Evolutionary conservation across 2,888 invertebrate genomes (phyloP).

Genomic region (Chaitophorus viminalis): DNA sequence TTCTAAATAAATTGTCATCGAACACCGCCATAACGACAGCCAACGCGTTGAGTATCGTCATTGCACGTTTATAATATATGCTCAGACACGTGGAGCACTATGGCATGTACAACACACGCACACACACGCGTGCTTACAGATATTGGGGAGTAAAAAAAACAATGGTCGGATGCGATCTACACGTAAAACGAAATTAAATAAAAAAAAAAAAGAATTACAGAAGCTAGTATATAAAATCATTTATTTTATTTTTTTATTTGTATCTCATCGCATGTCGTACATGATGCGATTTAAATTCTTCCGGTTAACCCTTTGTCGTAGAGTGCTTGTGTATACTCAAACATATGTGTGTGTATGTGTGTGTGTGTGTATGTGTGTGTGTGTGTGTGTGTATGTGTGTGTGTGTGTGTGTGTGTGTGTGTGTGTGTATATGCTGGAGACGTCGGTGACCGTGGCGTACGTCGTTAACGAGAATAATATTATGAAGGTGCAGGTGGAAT

Average conservation of each 20-base stretch:
- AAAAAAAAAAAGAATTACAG: too few relatives aligned
- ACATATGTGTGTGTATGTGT: too few relatives aligned
- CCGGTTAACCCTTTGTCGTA: not conserved
- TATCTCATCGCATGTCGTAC: not conserved
- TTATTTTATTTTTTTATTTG: not conserved
- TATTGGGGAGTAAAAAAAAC: not conserved
- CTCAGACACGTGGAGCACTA: constrained; percentile 28
- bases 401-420: too few relatives aligned
- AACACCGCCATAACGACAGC: not conserved
- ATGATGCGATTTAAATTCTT: constrained; percentile 26
- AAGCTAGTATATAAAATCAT: not conserved
- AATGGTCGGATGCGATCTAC: constrained; percentile 50
- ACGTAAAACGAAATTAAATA: constrained; percentile 9
- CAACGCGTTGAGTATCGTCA: not conserved
- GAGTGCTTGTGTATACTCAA: too few relatives aligned
- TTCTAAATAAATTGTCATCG: not conserved
- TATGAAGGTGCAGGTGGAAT: constrained; percentile 10
- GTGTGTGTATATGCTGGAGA: too few relatives aligned
- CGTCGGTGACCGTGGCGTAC: too few relatives aligned
- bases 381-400: too few relatives aligned
- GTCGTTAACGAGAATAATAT: not conserved
- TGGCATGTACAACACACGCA: not conserved
- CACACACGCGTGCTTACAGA: not conserved
- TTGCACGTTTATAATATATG: constrained; percentile 22
- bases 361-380: not conserved